Evolutionary conservation across 2,888 invertebrate species (phyloP), one percentile per base, ranked within the genome.

Genomic region (Orthosia cruda): DNA sequence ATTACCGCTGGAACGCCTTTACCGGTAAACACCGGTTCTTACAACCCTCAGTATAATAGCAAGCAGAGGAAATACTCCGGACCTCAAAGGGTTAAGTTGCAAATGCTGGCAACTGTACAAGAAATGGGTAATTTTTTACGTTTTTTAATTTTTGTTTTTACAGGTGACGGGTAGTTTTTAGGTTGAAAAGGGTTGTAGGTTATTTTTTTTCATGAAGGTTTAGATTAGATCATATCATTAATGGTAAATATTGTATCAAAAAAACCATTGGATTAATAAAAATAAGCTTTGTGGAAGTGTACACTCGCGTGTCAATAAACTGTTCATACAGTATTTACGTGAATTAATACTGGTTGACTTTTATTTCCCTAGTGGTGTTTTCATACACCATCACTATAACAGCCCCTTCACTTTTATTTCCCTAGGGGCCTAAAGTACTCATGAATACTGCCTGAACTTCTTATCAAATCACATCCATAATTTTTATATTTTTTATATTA

Each of bases 51-150:
- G 72, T 94, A 93, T 88, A 90, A 88, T 72, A 83, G 89, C 26
- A 90, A 94, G 20, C 96, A 96, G 74, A 95, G 97, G 83, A 97
- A 97, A 88, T 97, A 97, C 85, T 97, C 97, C n/a, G 97, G 95
- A 85, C 97, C 96, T 69, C 97, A 94, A 89, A 93, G 97, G 5
- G 93, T 95, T 70, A 96, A 97, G 80, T 89, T 95, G 57, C 96
- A 96, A 89, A 95, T 94, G 87, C 87, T 97, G 86, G 96, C 98
- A 62, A 98, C 98, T 70, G 98, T 98, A 52, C 98, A 98, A 93
- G 98, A 98, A 97, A 97, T 97, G 96, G 98, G 98, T 98, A 97
- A 97, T 96, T 97, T 89, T 75, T 81, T 89, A 88, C 70, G 80
- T 84, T 73, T 74, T 45, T 49, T 58, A 16, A 50, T 5, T n/a